Conservation (phyloP, 1,140 invertebrate species). For the Cherax quadricarinatus region DNA sequence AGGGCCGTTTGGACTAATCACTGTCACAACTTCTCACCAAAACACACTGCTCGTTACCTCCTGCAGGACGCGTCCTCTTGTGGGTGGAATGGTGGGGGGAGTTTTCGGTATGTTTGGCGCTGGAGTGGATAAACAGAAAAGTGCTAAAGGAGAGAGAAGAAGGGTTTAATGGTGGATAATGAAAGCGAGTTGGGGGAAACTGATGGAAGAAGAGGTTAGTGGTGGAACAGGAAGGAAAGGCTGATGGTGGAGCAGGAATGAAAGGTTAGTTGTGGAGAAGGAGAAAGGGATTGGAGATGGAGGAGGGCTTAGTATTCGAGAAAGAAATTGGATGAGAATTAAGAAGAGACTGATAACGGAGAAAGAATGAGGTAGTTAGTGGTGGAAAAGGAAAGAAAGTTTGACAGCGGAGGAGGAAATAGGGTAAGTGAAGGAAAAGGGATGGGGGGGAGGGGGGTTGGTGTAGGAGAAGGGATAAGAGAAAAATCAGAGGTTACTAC, state of each 20-base stretch:
- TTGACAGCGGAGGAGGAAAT: not conserved
- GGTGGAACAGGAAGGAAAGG: not conserved
- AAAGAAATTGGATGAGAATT: not conserved
- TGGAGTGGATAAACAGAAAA: too few species aligned
- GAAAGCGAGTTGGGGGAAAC: not conserved
- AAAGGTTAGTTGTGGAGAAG: not conserved
- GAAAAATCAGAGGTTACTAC: too few species aligned
- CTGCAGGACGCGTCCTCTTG: not conserved
- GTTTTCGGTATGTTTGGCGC: too few species aligned
- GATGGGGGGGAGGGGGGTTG: too few species aligned
- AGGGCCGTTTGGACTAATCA: slow-evolving; percentile 59
- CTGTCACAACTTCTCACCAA: slow-evolving; percentile 62
- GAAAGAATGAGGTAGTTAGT: not conserved
- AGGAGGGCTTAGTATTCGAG: not conserved
- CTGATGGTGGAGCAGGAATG: not conserved
- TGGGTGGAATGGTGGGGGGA: not conserved
- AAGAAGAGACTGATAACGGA: not conserved
- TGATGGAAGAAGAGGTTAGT: not conserved
- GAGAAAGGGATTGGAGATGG: not conserved
- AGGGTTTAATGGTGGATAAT: too few species aligned
- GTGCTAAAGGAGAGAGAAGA: too few species aligned
- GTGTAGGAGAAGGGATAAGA: too few species aligned
- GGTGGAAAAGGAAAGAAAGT: not conserved
- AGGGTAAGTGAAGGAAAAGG: not conserved
- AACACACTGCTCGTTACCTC: slow-evolving; percentile 48